Conservation (phyloP, 2,113 vertebrate genomes). For the Odocoileus hemionus region DNA sequence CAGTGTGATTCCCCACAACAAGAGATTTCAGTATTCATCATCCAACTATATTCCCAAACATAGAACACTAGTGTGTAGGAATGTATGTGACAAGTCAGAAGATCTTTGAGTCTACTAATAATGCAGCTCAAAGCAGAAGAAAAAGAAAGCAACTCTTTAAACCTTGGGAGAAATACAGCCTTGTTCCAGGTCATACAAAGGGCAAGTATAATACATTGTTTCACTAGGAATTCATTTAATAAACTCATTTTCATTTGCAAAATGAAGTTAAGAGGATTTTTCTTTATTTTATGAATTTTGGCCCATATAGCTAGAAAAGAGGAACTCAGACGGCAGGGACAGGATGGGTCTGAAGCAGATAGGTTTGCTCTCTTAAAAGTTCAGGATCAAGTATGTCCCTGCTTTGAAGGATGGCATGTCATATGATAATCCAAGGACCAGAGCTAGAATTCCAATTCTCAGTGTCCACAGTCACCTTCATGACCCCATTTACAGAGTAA, state of each 20-base stretch:
- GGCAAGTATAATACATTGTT: not conserved
- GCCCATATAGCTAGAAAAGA: not conserved
- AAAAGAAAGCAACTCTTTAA: not conserved
- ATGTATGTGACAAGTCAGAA: not conserved
- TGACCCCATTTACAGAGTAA: not conserved
- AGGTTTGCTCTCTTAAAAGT: not conserved
- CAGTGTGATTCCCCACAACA: not conserved
- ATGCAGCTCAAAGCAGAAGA: not conserved
- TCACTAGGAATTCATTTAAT: not conserved
- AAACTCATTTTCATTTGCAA: not conserved
- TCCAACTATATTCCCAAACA: not conserved
- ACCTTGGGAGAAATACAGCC: not conserved
- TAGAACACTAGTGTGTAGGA: not conserved
- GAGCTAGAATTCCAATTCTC: not conserved
- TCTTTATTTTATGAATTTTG: not conserved
- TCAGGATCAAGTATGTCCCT: not conserved
- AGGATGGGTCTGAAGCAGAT: not conserved
- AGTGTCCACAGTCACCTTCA: fast-evolving
- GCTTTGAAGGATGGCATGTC: not conserved
- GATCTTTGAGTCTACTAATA: not conserved
- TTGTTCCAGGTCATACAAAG: not conserved
- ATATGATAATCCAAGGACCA: not conserved
- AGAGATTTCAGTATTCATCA: not conserved
- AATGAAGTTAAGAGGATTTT: not conserved
- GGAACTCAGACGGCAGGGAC: not conserved